Conservation (phyloP, 2,797 vertebrate genomes). For the Aeoliscus strigatus region DNA sequence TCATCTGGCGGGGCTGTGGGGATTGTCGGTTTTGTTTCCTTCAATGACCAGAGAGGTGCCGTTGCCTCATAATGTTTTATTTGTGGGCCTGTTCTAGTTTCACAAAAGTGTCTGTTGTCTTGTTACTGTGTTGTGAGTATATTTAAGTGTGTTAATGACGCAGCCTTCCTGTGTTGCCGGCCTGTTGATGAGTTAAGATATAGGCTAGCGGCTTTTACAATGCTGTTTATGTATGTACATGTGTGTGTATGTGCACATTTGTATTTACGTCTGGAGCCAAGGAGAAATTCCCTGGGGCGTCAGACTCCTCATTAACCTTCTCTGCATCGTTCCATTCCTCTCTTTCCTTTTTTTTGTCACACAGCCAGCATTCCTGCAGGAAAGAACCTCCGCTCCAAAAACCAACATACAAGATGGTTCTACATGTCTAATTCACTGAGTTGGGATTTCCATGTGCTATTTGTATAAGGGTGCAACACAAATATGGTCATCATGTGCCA, state of each 20-base stretch:
- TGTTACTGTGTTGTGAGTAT: constrained; percentile 24
- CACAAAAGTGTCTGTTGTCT: constrained; percentile 24
- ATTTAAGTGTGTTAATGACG: constrained; percentile 49
- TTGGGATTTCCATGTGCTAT: too few relatives aligned
- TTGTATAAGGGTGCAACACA: too few relatives aligned
- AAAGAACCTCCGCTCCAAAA: constrained; percentile 1
- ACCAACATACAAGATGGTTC: too few relatives aligned
- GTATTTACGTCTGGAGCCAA: constrained; percentile 55
- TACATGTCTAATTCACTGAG: too few relatives aligned
- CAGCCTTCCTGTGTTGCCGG: constrained; percentile 47
- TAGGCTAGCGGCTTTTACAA: constrained; percentile 54
- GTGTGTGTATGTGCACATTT: constrained; percentile 26
- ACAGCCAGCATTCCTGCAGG: constrained; percentile 23
- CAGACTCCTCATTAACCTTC: constrained; percentile 65
- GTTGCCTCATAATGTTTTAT: constrained; percentile 19
- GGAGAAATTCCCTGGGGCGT: constrained; percentile 33
- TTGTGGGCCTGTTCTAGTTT: constrained; percentile 21
- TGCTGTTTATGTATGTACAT: too few relatives aligned
- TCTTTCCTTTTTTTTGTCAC: constrained; percentile 30
- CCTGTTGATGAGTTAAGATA: constrained; percentile 47
- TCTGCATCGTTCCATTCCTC: constrained; percentile 46
- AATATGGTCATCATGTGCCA: too few relatives aligned
- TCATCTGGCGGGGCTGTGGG: constrained; percentile 2
- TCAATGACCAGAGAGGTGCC: constrained; percentile 9
- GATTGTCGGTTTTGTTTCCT: constrained; percentile 15